Evolutionary conservation across 2,113 vertebrate genomes (phyloP).

Genomic region (Aspidoscelis tigris): DNA sequence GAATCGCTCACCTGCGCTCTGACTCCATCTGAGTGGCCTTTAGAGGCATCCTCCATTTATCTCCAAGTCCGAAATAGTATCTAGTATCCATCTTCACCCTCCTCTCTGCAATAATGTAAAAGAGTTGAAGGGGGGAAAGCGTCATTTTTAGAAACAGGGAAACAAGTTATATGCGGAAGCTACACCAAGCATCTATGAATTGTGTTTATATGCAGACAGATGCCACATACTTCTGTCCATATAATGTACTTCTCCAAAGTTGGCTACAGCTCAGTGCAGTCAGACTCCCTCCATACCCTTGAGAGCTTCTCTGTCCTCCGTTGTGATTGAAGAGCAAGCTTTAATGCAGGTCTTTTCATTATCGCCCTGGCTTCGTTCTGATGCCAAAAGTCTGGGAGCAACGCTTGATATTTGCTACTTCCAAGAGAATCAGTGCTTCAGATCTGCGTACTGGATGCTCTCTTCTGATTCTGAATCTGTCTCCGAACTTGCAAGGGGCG

Average conservation of each 20-base stretch:
- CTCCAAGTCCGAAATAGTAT: too few species aligned
- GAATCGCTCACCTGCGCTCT: too few species aligned
- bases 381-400: not conserved
- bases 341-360: not conserved
- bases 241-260: too few species aligned
- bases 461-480: constrained; percentile 31
- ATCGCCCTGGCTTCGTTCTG: accelerated
- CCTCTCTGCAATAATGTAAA: too few species aligned
- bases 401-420: not conserved
- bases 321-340: not conserved
- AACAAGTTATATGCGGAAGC: too few species aligned
- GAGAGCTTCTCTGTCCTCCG: not conserved
- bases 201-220: not conserved
- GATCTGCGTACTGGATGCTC: constrained; percentile 23
- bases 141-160: too few species aligned
- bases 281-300: not conserved
- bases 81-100: too few species aligned
- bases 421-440: constrained; percentile 6
- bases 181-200: not conserved
- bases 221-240: not conserved
- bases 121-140: too few species aligned
- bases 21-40: too few species aligned
- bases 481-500: not conserved
- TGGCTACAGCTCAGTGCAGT: not conserved
- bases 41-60: too few species aligned